A percentile compares a stretch with the other conserved stretches of the same genome.
Conservation (phyloP, 2,888 invertebrate genomes). For the Drosophila flavopinicola region DNA sequence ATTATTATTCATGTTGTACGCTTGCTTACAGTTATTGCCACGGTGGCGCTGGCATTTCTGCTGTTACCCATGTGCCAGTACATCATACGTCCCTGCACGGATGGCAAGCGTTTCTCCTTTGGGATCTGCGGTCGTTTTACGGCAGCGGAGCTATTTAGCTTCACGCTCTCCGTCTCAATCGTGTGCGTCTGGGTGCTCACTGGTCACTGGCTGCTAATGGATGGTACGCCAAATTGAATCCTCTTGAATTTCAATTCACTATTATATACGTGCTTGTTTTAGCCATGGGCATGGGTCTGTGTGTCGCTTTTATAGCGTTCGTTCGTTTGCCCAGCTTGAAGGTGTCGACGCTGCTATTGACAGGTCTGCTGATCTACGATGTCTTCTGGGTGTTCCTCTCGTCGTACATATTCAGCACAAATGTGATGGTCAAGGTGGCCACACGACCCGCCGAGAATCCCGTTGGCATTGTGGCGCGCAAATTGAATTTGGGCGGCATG, state of each 20-base stretch:
- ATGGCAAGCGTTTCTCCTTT: slow-evolving; percentile 93
- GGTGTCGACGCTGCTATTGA: slow-evolving; percentile 96
- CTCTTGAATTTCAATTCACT: background rate
- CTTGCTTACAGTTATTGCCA: slow-evolving; percentile 92
- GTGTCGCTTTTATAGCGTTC: slow-evolving; percentile 98
- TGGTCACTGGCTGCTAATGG: slow-evolving; percentile 99
- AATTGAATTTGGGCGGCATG: slow-evolving; percentile 95
- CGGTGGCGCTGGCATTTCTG: slow-evolving; percentile 97
- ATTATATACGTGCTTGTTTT: slow-evolving; percentile 61
- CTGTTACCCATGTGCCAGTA: slow-evolving; percentile 99
- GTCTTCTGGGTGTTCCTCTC: slow-evolving; percentile 99
- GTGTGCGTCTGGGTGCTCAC: slow-evolving; percentile 99
- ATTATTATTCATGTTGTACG: background rate
- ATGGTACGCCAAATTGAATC: slow-evolving; percentile 86
- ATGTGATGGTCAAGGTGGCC: slow-evolving; percentile 98
- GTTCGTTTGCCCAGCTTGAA: slow-evolving; percentile 97
- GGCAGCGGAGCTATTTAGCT: slow-evolving; percentile 96
- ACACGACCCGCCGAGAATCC: slow-evolving; percentile 95
- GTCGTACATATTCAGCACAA: slow-evolving; percentile 98
- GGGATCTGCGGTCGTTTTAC: slow-evolving; percentile 97
- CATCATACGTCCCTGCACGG: slow-evolving; percentile 93
- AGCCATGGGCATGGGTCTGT: slow-evolving; percentile 99
- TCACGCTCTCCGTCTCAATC: slow-evolving; percentile 95
- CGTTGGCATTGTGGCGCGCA: slow-evolving; percentile 96
- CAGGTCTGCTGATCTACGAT: slow-evolving; percentile 97